A percentile compares a stretch with the other conserved stretches of the same genome.
Conservation (phyloP, 2,113 vertebrate species). For the Gobiocypris rarus region DNA sequence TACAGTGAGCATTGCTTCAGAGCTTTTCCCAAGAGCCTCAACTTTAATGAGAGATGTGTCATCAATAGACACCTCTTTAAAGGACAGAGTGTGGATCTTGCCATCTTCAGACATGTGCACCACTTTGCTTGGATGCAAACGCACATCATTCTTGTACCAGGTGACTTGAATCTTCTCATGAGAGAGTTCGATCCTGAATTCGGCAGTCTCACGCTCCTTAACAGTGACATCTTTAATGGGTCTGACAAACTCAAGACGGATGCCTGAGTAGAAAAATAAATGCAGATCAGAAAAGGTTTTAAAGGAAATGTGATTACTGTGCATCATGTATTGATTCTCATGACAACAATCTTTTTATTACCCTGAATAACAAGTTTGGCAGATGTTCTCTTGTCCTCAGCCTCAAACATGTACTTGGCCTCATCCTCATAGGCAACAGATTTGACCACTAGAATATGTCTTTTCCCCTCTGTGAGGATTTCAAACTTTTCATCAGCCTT, state of each 20-base stretch:
- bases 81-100: constrained; percentile 85
- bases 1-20: constrained; percentile 93
- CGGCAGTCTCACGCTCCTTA: constrained; percentile 93
- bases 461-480: constrained; percentile 83
- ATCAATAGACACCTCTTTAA: constrained; percentile 92
- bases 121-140: constrained; percentile 88
- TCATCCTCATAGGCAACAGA: constrained; percentile 92
- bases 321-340: background rate
- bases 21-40: constrained; percentile 90
- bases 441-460: constrained; percentile 83
- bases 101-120: constrained; percentile 89
- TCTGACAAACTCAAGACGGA: constrained; percentile 93
- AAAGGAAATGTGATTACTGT: background rate
- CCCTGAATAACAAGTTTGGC: constrained; percentile 93
- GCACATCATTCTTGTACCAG: constrained; percentile 96
- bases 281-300: background rate
- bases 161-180: constrained; percentile 90
- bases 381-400: constrained; percentile 90
- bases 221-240: constrained; percentile 95
- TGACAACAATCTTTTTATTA: constrained; percentile 56
- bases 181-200: constrained; percentile 92
- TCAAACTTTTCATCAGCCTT: constrained; percentile 83
- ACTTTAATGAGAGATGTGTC: constrained; percentile 95
- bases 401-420: constrained; percentile 95
- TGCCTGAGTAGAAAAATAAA: constrained; percentile 75